These are phyloP conservation scores for Mormyrus hasselquistii DNA, from an alignment of 2,797 vertebrate genomes.

Conservation along the genomic window DNA sequence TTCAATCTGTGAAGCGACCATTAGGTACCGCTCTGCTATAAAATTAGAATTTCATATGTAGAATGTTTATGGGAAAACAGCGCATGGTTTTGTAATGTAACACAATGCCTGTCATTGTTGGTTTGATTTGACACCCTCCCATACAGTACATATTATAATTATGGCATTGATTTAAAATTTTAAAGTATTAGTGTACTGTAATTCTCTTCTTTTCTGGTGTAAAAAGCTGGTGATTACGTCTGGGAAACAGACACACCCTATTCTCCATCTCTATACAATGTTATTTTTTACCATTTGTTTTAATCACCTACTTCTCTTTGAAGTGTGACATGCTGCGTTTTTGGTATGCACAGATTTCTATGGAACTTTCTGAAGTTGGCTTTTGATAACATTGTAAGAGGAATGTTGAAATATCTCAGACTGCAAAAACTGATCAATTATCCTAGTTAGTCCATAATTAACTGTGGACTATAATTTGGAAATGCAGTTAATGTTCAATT, in stretches of 20 bases:
- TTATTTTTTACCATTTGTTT: not conserved
- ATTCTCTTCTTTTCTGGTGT: not conserved
- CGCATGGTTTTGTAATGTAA: not conserved
- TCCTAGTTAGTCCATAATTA: not conserved
- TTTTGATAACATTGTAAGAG: not conserved
- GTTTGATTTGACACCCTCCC: not conserved
- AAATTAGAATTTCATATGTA: slow-evolving; percentile 50
- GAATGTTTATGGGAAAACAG: not conserved
- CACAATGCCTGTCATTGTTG: not conserved
- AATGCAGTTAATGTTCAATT: not conserved
- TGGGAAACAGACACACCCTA: not conserved
- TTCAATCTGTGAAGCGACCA: slow-evolving; percentile 34
- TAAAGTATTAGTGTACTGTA: not conserved
- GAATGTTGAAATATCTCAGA: not conserved
- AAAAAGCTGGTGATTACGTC: not conserved
- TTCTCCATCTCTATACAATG: not conserved
- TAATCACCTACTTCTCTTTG: not conserved
- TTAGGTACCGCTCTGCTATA: slow-evolving; percentile 14
- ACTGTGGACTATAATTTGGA: not conserved
- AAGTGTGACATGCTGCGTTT: not conserved
- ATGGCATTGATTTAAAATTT: not conserved
- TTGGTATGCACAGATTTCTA: not conserved
- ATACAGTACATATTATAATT: not conserved
- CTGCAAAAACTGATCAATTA: not conserved
- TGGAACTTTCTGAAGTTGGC: not conserved